Evolutionary conservation across 1,140 invertebrate genomes (phyloP).

Genomic region (Rhagoletis pomonella): DNA sequence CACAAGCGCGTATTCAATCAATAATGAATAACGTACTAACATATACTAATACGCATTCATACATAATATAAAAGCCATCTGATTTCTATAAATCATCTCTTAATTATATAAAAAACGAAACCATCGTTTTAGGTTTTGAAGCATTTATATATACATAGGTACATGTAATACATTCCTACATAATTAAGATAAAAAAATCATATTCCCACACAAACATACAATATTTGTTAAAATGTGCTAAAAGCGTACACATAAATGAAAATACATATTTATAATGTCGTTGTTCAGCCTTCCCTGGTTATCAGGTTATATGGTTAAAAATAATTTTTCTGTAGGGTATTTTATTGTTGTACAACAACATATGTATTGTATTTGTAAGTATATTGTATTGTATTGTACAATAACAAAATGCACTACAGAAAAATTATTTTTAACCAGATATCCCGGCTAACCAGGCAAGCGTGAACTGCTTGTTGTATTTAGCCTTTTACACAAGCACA

Average conservation of each 20-base stretch:
- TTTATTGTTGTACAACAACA: too few species aligned
- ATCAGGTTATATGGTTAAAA: too few species aligned
- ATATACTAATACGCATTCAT: slow-evolving; percentile 28
- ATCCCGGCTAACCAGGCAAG: too few species aligned
- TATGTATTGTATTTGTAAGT: too few species aligned
- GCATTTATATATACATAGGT: neutral
- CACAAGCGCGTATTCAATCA: neutral
- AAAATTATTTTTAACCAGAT: too few species aligned
- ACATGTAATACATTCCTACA: slow-evolving; percentile 8
- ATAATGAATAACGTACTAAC: slow-evolving; percentile 2
- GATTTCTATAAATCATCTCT: neutral
- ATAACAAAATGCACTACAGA: too few species aligned
- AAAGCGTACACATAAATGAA: neutral
- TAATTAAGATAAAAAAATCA: neutral
- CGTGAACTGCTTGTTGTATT: too few species aligned
- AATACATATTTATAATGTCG: neutral
- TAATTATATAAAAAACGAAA: neutral
- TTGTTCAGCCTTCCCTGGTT: neutral
- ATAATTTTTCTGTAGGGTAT: too few species aligned
- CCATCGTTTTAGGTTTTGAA: slow-evolving; percentile 22
- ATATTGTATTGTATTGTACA: too few species aligned
- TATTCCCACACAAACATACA: neutral
- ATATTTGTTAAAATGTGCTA: slow-evolving; percentile 3
- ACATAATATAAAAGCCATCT: slow-evolving; percentile 1
- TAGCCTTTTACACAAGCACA: neutral